Evolutionary conservation across 2,113 vertebrate genomes (phyloP).

Genomic region (Strix aluco): DNA sequence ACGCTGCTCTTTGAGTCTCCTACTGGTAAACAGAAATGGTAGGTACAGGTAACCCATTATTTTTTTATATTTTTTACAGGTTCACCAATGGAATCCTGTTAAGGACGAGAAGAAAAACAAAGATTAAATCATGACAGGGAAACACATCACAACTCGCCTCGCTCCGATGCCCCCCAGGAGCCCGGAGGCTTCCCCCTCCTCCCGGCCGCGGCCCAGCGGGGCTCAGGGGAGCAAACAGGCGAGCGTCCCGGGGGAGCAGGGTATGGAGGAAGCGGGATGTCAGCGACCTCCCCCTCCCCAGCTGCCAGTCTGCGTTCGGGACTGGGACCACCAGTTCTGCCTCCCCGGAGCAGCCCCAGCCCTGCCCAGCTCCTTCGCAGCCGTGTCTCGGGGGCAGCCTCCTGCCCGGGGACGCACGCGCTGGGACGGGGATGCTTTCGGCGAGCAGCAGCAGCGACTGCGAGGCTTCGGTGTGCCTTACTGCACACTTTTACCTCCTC

Average conservation of each 20-base stretch:
- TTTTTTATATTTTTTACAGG: constrained; percentile 81
- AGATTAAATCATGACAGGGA: not conserved
- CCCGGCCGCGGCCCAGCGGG: not conserved
- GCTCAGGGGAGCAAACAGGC: not conserved
- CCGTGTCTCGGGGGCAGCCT: not conserved
- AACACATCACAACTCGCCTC: fast-evolving
- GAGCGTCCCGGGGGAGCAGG: not conserved
- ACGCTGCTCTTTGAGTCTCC: constrained; percentile 83
- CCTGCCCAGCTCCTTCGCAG: not conserved
- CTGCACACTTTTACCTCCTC: not conserved
- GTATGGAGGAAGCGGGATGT: not conserved
- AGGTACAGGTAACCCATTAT: constrained; percentile 74
- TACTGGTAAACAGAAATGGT: constrained; percentile 84
- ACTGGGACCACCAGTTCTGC: not conserved
- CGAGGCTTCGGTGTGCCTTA: not conserved
- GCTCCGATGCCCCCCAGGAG: not conserved
- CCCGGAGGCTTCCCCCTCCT: not conserved
- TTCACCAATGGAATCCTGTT: constrained; percentile 91
- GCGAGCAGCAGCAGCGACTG: not conserved
- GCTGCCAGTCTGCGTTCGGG: not conserved
- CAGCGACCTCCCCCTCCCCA: not conserved
- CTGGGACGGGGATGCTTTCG: not conserved
- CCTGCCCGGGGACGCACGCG: fast-evolving
- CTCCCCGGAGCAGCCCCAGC: not conserved
- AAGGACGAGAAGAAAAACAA: constrained; percentile 60